Evolutionary conservation across 2,888 invertebrate species (phyloP).

Genomic region (Ferdinandea cuprea): DNA sequence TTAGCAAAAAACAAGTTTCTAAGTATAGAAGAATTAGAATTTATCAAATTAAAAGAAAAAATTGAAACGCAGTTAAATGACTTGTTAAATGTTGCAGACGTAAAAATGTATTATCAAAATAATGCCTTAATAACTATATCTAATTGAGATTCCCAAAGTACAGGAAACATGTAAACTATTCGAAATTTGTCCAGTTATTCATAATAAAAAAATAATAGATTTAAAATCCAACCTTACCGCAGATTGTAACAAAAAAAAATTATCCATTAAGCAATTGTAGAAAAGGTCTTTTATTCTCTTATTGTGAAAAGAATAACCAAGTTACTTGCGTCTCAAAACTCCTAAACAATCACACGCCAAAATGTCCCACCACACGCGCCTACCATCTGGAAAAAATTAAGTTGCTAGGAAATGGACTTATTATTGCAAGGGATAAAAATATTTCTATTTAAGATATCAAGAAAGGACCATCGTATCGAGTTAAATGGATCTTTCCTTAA

Average conservation of each 20-base stretch:
- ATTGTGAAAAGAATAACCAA: not conserved
- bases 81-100: not conserved
- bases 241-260: not conserved
- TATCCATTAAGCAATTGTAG: not conserved
- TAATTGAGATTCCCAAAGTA: constrained; percentile 18
- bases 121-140: constrained; percentile 5
- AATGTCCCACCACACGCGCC: not conserved
- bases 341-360: not conserved
- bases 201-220: not conserved
- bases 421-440: not conserved
- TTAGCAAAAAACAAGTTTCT: not conserved
- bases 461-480: not conserved
- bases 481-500: not conserved
- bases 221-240: not conserved
- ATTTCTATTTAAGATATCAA: not conserved
- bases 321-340: not conserved
- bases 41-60: not conserved
- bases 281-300: not conserved
- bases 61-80: not conserved
- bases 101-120: constrained; percentile 16
- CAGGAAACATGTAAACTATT: not conserved
- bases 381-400: not conserved
- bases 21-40: not conserved
- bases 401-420: not conserved
- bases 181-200: not conserved